Percentiles rank a stretch among this genome's conserved stretches.
phyloP scores from a whole-genome alignment of 1,140 invertebrate genomes.

The Drosophila mayri region DNA sequence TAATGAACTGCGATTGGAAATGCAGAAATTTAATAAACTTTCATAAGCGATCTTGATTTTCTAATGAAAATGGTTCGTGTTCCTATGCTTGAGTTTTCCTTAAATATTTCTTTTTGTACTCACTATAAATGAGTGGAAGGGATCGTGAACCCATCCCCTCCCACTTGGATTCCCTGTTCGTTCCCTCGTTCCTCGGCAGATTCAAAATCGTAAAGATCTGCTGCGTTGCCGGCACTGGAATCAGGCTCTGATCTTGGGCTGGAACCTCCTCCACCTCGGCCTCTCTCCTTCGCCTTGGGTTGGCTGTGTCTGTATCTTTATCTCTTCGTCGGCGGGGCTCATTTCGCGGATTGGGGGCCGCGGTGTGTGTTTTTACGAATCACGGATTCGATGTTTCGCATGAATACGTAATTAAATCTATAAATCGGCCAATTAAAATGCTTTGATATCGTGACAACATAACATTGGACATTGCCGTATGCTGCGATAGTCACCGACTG shows the following conservation, averaged over 20 bases:
- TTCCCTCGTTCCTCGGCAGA: slow-evolving; percentile 28
- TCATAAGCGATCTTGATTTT: not conserved
- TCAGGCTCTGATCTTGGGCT: slow-evolving; percentile 65
- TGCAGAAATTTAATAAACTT: not conserved
- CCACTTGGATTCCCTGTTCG: slow-evolving; percentile 25
- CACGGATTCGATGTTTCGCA: slow-evolving; percentile 85
- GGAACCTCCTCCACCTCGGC: slow-evolving; percentile 18
- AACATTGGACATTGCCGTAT: slow-evolving; percentile 80
- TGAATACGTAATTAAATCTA: slow-evolving; percentile 85
- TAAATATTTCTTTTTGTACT: slow-evolving; percentile 6
- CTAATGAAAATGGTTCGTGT: not conserved
- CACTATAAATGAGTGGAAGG: slow-evolving; percentile 16
- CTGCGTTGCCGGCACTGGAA: slow-evolving; percentile 65
- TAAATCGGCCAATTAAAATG: slow-evolving; percentile 85
- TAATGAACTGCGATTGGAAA: not conserved
- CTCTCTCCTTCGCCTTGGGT: slow-evolving; percentile 3
- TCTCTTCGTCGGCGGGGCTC: slow-evolving; percentile 10
- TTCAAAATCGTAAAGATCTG: slow-evolving; percentile 79
- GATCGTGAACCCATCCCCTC: slow-evolving; percentile 25
- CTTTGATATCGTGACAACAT: slow-evolving; percentile 85
- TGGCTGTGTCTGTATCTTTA: slow-evolving; percentile 39
- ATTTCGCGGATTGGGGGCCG: slow-evolving; percentile 51
- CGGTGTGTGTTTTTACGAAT: slow-evolving; percentile 85
- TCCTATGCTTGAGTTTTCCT: not conserved
- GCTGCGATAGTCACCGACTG: slow-evolving; percentile 37